Evolutionary conservation across 2,797 vertebrate genomes (phyloP).

Genomic region (Enteromius viviparus): DNA sequence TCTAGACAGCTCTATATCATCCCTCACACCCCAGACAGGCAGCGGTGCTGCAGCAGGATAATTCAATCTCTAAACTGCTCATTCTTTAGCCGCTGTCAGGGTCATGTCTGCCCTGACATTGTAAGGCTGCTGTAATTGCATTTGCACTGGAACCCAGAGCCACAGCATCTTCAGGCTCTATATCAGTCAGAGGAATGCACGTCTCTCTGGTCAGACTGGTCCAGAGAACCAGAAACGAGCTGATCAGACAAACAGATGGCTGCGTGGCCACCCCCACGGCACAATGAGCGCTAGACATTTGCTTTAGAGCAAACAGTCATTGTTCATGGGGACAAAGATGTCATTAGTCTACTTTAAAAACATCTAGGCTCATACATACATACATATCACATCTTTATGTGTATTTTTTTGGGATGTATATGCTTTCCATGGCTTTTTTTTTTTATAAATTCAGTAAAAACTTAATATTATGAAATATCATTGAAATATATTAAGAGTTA

Average conservation of each 20-base stretch:
- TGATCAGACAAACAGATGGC: slow-evolving; percentile 25
- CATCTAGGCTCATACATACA: slow-evolving; percentile 6
- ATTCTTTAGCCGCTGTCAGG: slow-evolving; percentile 77
- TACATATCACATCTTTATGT: neutral
- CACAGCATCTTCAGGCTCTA: slow-evolving; percentile 62
- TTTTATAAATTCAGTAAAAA: neutral
- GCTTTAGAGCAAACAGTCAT: slow-evolving; percentile 17
- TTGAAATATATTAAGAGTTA: too few relatives aligned
- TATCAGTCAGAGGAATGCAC: slow-evolving; percentile 72
- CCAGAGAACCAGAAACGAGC: slow-evolving; percentile 27
- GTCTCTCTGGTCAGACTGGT: slow-evolving; percentile 59
- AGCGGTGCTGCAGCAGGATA: slow-evolving; percentile 69
- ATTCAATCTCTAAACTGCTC: slow-evolving; percentile 74
- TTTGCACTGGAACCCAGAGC: slow-evolving; percentile 71
- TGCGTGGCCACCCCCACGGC: slow-evolving; percentile 8
- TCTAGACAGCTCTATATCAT: slow-evolving; percentile 46
- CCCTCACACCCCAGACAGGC: slow-evolving; percentile 44
- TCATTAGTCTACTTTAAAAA: slow-evolving; percentile 18
- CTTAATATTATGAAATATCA: neutral
- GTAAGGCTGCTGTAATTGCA: slow-evolving; percentile 79
- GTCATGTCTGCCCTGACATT: slow-evolving; percentile 75
- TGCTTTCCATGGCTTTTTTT: neutral
- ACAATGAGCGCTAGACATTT: neutral
- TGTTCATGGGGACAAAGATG: neutral
- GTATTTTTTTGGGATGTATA: neutral